Base-by-base conservation (phyloP, 2,888 invertebrate genomes). In the Pollenia griseotomentosa region DNA sequence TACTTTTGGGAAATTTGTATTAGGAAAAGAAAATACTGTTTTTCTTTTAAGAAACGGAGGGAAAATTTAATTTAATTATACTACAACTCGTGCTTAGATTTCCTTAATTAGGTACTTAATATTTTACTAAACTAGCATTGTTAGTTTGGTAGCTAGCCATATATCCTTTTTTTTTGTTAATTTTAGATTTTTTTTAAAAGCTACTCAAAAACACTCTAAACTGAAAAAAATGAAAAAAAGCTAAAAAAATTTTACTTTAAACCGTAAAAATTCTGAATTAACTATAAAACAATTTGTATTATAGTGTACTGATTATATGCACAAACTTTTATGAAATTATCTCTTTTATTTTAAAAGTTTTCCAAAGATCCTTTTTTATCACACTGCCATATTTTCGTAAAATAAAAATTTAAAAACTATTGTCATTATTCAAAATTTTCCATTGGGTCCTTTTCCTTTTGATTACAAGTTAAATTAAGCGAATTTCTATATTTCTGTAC, bases 391-490 rank as follows among this genome's bases (percentile, higher is more conserved):
- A 33, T 33, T 33, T 33, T 33, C 6, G 4, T 33, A 33, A 33
- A 33, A 33, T 33, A 12, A 51, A 19, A 19, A 19, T 19, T 19
- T 19, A 1, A 14, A n/a, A 51, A 51, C 1, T 8, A 33, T 2
- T 33, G 33, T 33, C 33, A 33, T 33, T 33, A 33, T 53, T 5
- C 9, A 2, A n/a, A 53, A 19, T 14, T 23, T 44, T 40, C 57
- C 33, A 19, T 23, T 33, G 68, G 78, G 57, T 68, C 0, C 12
- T 6, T 53, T 66, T 33, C 0, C 11, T 33, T 33, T 66, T 46
- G 4, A 44, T 74, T 4, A 4, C 16, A 48, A 33, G 59, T 79
- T 70, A 70, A 79, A 70, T 70, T 68, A 59, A 70, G 19, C 70
- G 68, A 14, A 51, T n/a, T 19, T 59, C n/a, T 23, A 19, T 42